Base-by-base conservation (phyloP, 2,113 vertebrate species). In the Carassius auratus region DNA sequence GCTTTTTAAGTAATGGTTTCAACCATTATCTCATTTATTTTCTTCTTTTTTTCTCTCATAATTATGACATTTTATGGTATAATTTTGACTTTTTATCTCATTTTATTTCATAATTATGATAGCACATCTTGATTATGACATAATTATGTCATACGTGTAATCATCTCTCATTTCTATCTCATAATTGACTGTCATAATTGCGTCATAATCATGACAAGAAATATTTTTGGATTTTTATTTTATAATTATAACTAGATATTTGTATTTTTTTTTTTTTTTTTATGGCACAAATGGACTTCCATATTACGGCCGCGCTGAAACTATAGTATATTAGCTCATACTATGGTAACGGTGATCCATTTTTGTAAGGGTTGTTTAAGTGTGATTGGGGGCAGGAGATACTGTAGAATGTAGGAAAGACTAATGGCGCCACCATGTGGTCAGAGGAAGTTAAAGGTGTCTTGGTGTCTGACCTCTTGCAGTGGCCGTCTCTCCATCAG, bases 401-500 rank as follows among this genome's bases (percentile, higher is more conserved):
- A 45, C 2, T 21, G 52, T 38, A 15, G 21, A 2, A 19, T 21
- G 14, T 23, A 64, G 33, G 15, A 36, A 38, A 69, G 76, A 30
- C 23, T 38, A 61, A 13, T 26, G 50, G 50, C 61, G 8, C 76
- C 87, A 76, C 76, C 84, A 30, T 9, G 84, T 86, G 87, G 87
- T 81, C 36, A 21, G 3, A 13, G 0, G 17, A 9, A 52, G 50
- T 0, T 38, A 5, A 2, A 55, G 52, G 23, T 69, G 75, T 38
- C 36, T 42, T 30, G 30, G 30, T 30, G 30, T 30, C 87, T 17
- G 93, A 99, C 98, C 98, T 96, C 92, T 92, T 3, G 95, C 96
- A 0, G 97, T 98, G 0, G 97, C 97, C 0, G 86, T 93, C 87
- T 99, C 98, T 15, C 98, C 98, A 0, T 97, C 96, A 0, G 93